Evolutionary conservation across 1,140 invertebrate species (phyloP).

Genomic region (Drosophila simulans): DNA sequence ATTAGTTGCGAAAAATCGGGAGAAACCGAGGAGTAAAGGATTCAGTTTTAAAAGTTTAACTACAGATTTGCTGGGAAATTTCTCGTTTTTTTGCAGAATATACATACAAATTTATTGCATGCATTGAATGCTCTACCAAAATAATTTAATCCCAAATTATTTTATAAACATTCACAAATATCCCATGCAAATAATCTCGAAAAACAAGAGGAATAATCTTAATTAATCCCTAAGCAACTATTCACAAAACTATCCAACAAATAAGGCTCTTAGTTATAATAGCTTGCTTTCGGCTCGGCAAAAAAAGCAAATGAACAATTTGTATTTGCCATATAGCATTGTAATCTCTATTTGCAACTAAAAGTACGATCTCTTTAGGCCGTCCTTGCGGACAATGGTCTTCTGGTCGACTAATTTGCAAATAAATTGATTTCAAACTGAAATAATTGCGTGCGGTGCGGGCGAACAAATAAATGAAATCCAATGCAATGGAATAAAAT

Average conservation of each 20-base stretch:
- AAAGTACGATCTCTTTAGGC: slow-evolving; percentile 13
- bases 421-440: slow-evolving; percentile 23
- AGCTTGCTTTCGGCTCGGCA: too few species aligned
- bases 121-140: too few species aligned
- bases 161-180: too few species aligned
- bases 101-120: too few species aligned
- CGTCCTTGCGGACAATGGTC: slow-evolving; percentile 2
- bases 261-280: too few species aligned
- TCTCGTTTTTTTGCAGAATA: neutral
- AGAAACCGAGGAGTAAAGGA: slow-evolving; percentile 1
- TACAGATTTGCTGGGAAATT: neutral
- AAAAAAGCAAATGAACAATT: neutral
- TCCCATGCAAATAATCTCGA: too few species aligned
- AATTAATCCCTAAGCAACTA: too few species aligned
- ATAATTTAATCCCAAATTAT: too few species aligned
- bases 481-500: slow-evolving; percentile 11
- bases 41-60: neutral
- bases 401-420: slow-evolving; percentile 34
- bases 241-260: too few species aligned
- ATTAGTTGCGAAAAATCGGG: slow-evolving; percentile 25
- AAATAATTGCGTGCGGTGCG: slow-evolving; percentile 20
- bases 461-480: slow-evolving; percentile 14
- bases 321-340: neutral
- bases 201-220: too few species aligned
- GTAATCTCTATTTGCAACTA: neutral